phyloP scores from a whole-genome alignment of 2,113 vertebrate species.

The Syngnathoides biaculeatus region DNA sequence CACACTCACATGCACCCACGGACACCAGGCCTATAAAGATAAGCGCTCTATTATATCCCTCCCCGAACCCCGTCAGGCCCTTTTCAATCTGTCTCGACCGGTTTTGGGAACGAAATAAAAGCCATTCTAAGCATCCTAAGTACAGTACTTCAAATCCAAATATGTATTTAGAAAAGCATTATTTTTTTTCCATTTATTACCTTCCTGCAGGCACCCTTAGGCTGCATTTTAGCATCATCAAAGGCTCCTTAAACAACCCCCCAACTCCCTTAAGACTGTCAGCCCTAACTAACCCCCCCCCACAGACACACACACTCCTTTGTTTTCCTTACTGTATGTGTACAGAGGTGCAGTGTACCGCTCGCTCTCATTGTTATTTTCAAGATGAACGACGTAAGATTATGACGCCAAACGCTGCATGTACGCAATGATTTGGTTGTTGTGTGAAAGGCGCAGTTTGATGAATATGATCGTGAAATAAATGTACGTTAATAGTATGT shows the following conservation, averaged over 20 bases:
- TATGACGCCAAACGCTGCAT: neutral
- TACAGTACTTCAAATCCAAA: neutral
- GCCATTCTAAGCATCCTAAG: constrained; percentile 12
- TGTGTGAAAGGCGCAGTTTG: neutral
- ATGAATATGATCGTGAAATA: neutral
- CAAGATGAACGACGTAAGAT: neutral
- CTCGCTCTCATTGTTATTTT: neutral
- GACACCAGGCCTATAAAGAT: constrained; percentile 37
- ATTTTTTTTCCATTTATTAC: neutral
- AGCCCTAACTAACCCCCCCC: constrained; percentile 3
- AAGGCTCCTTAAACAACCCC: constrained; percentile 35
- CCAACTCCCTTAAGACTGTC: constrained; percentile 13
- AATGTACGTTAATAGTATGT: neutral
- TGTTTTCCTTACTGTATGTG: constrained; percentile 25
- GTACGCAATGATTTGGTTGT: neutral
- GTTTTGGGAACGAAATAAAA: constrained; percentile 29
- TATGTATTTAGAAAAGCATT: neutral
- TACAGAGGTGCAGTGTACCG: constrained; percentile 21
- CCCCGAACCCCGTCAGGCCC: constrained; percentile 31
- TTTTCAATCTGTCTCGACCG: constrained; percentile 29
- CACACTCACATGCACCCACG: constrained; percentile 6
- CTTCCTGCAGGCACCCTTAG: constrained; percentile 12
- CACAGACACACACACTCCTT: constrained; percentile 17
- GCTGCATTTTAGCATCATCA: constrained; percentile 26
- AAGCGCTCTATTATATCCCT: constrained; percentile 38